Percentiles rank a stretch among this genome's conserved stretches.
phyloP scores from a whole-genome alignment of 2,797 vertebrate species.

The Platalea minor region DNA sequence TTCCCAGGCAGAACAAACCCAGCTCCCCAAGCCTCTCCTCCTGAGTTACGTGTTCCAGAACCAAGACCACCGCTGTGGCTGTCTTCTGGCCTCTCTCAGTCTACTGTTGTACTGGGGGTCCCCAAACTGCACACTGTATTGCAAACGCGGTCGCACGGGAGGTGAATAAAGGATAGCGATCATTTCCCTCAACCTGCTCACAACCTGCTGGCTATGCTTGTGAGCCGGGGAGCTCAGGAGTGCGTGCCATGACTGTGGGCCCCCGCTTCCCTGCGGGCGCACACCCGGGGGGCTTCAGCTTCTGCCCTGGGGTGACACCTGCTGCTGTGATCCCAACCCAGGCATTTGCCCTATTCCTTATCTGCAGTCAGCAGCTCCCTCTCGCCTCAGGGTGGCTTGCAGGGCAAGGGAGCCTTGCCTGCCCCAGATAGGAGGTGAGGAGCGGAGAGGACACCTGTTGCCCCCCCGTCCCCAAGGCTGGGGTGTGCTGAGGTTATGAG shows the following conservation, averaged over 20 bases:
- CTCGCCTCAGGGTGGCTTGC: not conserved
- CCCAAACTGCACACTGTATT: not conserved
- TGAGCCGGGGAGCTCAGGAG: not conserved
- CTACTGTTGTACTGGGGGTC: not conserved
- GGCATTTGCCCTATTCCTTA: not conserved
- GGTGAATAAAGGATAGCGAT: not conserved
- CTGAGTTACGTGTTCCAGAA: not conserved
- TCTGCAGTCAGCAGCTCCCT: not conserved
- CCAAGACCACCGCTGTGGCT: not conserved
- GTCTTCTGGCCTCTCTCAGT: not conserved
- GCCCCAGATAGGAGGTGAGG: not conserved
- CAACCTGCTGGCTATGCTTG: not conserved
- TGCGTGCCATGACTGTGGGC: accelerated
- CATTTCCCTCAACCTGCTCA: not conserved
- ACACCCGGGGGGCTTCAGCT: not conserved
- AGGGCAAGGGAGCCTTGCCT: not conserved
- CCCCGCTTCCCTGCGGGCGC: accelerated
- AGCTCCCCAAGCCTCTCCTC: not conserved
- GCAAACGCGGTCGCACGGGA: accelerated
- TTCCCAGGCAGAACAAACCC: not conserved
- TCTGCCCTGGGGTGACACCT: not conserved
- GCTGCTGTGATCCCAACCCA: not conserved
- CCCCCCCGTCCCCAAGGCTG: accelerated
- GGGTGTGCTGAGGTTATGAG: not conserved
- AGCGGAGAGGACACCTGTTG: not conserved